Base-by-base conservation (phyloP, 2,797 vertebrate genomes). In the Brotula barbata region DNA sequence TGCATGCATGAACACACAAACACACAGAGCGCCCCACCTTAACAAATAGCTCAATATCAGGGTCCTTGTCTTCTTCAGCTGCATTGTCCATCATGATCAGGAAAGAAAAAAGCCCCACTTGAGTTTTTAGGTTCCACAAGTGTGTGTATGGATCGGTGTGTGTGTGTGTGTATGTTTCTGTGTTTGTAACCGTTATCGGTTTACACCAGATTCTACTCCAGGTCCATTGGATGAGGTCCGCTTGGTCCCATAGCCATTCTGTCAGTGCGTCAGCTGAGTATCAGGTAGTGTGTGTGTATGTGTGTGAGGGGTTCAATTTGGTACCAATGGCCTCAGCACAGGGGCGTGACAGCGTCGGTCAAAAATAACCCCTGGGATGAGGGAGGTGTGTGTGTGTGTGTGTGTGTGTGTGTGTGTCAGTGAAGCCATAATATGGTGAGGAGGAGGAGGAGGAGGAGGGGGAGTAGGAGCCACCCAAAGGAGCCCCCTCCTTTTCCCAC, bases 21-120 rank as follows among this genome's bases (percentile, higher is more conserved):
- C 41, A 31, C 42, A 55, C 49, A 78, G 44, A 6, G 37, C 10
- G 9, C 19, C 83, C 76, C 79, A 98, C 96, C 96, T 97, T 98
- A 64, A 98, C 96, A 77, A 98, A 98, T 49, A 98, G 92, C 82
- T 98, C 96, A 54, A 98, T 98, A 86, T 98, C 96, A 57, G 96
- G 96, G 79, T 98, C 94, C 77, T 95, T 94, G 79, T 97, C 94
- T 47, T 94, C 93, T 59, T 89, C 89, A 7, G 94, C 92, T 55
- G 88, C 82, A 56, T 85, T 64, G 75, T 95, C 94, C 66, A 87
- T 94, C 94, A 94, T 95, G 81, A 82, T 92, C 51, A 56, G 47
- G 48, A 62, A 52, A 63, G 49, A 58, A 59, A 64, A 50, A 20
- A 36, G 6, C 44, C 58, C 22, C 56, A 19, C 45, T 50, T 54